Base-by-base conservation (phyloP, 2,888 invertebrate genomes). In the Monochamus alternatus region DNA sequence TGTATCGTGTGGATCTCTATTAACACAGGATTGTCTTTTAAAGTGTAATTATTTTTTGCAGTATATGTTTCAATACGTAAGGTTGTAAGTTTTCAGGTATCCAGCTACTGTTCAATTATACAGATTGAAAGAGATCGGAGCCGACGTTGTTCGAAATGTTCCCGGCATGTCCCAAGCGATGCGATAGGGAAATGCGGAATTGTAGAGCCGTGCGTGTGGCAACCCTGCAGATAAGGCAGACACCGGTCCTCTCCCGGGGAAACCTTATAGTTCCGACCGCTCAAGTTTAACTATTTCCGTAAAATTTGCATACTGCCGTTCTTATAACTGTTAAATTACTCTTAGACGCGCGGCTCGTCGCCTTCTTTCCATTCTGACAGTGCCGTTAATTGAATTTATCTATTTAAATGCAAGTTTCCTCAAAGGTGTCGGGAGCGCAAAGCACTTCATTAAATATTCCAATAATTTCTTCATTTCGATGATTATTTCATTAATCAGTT, bases 161-260 rank as follows among this genome's bases (percentile, higher is more conserved):
- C 52, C 14, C 55, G 60, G 77, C 81, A 81, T 81, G 84, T 84
- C 84, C 84, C 84, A 75, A 76, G 83, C 74, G 84, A 81, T 80
- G 81, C 82, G 84, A 84, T 84, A 84, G 83, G 84, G 82, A 83
- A 84, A 83, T 84, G 81, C 80, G 81, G 83, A 81, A 81, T 84
- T 84, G 83, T 83, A 80, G 14, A 81, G 81, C 79, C 79, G 84
- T 84, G 84, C 84, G 84, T 84, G 84, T 81, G 82, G 83, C 81
- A 83, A 83, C 77, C 79, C 73, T 78, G 75, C 84, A 81, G 85
- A 85, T 85, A 85, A 85, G 82, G 78, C 81, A 81, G 84, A 81
- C 83, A 80, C 81, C 82, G 80, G 77, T 75, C 66, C 78, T 82
- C 78, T 82, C 82, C 71, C 72, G 82, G 83, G 83, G 81, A 85